Base-by-base conservation (phyloP, 2,113 vertebrate species). In the Vanacampus margaritifer region DNA sequence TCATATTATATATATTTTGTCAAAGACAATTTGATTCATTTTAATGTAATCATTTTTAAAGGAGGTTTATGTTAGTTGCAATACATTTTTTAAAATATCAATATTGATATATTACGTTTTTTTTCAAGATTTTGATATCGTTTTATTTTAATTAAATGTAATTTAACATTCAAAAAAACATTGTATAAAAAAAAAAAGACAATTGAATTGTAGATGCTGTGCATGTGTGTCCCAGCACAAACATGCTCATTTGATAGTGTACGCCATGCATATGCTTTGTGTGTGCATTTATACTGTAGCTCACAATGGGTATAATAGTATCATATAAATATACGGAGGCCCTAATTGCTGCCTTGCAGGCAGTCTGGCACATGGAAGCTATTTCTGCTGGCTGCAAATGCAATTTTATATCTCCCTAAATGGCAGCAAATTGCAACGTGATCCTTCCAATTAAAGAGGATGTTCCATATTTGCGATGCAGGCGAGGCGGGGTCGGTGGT, bases 291-390 rank as follows among this genome's bases (percentile, higher is more conserved):
- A 53, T 32, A 2, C 28, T 32, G 28, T 32, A n/a, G 26, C 17
- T 26, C n/a, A 23, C 39, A 63, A 82, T 59, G 14, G 11, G 21
- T 10, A n/a, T 14, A 39, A 8, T 28, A 28, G 14, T n/a, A 37
- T 35, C 10, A 60, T 37, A 37, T 37, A 60, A 46, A 39, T 61
- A 61, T 61, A 37, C 23, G 13, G 13, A 61, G 24, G 24, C 26
- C 26, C 17, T 57, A 57, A 57, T 57, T 57, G 54, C 54, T 2
- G 26, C 26, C 26, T 57, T 35, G 46, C 19, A 65, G 62, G 67
- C 51, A 64, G 68, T 71, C 71, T 41, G 21, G 64, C 67, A 66
- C 12, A 53, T 79, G 67, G 65, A 75, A 76, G 68, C 51, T 56
- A 56, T 66, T 77, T 35, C 50, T 24, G 10, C n/a, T 28, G 35